A percentile compares a stretch with the other conserved stretches of the same genome.
Conservation (phyloP, 2,113 vertebrate genomes). For the Arenaria interpres region DNA sequence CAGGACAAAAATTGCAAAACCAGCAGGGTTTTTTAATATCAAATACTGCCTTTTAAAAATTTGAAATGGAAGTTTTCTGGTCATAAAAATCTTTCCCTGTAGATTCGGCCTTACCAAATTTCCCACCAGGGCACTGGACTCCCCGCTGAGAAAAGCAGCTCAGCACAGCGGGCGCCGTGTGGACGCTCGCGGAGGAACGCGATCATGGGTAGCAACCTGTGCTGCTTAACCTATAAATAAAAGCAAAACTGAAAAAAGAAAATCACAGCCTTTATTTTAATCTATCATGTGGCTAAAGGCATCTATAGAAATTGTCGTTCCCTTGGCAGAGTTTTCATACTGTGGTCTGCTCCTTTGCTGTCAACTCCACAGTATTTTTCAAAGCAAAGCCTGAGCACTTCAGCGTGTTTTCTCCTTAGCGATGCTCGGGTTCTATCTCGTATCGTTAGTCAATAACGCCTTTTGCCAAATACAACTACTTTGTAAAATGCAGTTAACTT, state of each 20-base stretch:
- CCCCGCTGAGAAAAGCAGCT: neutral
- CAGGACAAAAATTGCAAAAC: neutral
- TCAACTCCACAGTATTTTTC: neutral
- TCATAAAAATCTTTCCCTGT: neutral
- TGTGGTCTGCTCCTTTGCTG: neutral
- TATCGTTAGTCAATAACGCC: neutral
- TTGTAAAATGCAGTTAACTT: no score
- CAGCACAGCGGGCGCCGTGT: fast-evolving
- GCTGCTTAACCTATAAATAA: neutral
- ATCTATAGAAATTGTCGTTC: neutral
- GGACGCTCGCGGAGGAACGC: fast-evolving
- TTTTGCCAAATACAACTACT: neutral
- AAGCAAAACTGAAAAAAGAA: neutral
- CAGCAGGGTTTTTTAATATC: neutral
- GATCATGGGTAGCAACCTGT: fast-evolving
- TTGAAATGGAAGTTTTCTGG: neutral
- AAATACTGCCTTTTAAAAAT: neutral
- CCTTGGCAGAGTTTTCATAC: no score
- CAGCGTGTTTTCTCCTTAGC: neutral
- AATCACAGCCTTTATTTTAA: neutral
- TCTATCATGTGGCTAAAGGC: neutral
- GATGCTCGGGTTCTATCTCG: neutral
- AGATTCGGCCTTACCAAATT: neutral
- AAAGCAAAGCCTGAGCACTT: neutral
- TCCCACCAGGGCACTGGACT: neutral